A percentile compares a stretch with the other conserved stretches of the same genome.
phyloP scores from a whole-genome alignment of 2,888 invertebrate species.

The Eucriotettix oculatus region DNA sequence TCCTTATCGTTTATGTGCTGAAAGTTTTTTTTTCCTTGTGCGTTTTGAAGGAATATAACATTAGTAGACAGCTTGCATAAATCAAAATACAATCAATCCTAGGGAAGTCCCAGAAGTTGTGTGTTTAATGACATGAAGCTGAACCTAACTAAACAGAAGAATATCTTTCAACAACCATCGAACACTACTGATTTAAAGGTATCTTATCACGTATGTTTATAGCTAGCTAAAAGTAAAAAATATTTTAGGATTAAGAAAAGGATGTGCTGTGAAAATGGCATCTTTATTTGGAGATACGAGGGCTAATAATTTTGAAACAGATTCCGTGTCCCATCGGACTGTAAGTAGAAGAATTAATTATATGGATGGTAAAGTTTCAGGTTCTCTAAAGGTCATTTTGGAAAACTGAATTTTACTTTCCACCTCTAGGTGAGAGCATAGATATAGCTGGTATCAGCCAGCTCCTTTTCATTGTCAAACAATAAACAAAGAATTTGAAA shows the following conservation, averaged over 20 bases:
- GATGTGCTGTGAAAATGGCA: background rate
- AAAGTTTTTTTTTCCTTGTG: background rate
- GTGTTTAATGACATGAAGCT: background rate
- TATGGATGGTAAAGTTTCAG: background rate
- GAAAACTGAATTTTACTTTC: background rate
- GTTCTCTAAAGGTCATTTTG: background rate
- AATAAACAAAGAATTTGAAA: background rate
- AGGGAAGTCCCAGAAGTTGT: background rate
- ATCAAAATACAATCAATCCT: background rate
- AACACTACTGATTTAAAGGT: background rate
- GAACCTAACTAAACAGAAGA: background rate
- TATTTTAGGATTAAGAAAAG: too few relatives aligned
- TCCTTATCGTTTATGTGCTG: background rate
- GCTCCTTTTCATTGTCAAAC: background rate
- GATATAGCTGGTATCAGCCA: background rate
- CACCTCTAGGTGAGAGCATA: background rate
- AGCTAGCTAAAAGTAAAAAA: too few relatives aligned
- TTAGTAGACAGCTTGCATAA: background rate
- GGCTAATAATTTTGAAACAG: slow-evolving; percentile 1
- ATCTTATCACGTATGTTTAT: slow-evolving; percentile 1
- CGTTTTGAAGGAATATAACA: background rate
- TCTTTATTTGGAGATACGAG: background rate
- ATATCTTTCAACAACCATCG: background rate
- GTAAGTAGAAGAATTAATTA: slow-evolving; percentile 2
- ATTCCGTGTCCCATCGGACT: background rate